Base-by-base conservation (phyloP, 2,888 invertebrate genomes). In the Hirtodrosophila cameraria region DNA sequence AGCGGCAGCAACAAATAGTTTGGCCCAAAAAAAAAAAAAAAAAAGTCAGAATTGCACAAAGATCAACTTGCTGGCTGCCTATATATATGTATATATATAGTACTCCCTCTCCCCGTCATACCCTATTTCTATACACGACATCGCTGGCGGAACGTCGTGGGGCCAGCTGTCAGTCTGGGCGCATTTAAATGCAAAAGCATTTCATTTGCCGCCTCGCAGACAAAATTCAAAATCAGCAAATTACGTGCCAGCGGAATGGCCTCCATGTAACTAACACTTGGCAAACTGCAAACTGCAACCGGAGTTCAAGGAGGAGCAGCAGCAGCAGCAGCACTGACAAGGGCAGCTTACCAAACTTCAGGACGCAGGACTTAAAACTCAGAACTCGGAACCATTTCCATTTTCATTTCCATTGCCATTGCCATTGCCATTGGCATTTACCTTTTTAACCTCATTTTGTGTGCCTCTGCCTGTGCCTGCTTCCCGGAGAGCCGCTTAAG, bases 131-230 rank as follows among this genome's bases (percentile, higher is more conserved):
- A 6, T 2, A 11, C 6, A 15, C 13, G 15, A 3, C 6, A 7
- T 12, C n/a, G 30, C 35, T 13, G 50, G 38, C 39, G 53, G 43
- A 53, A 52, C 62, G 57, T 58, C 75, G 54, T 50, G 70, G 86
- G 66, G 83, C 76, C 72, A 67, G 76, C 86, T 79, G 79, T 82
- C 75, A 86, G 79, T 82, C 86, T 70, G 67, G 59, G 75, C 60
- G 77, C 80, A 86, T 81, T 81, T 80, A 86, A 86, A 86, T 85
- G 85, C 85, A 86, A 81, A 82, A 83, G 78, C 85, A 86, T 82
- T 82, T 86, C 85, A 84, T 86, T 85, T 82, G 77, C 76, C 64
- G 75, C 68, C 85, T 62, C 76, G 61, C 72, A 70, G 85, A 72
- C 85, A 71, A 86, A 82, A 75, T 82, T 82, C 69, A 82, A 87